These are phyloP conservation scores for Leucophenga montana DNA, from an alignment of 2,888 invertebrate genomes.

Conservation along the genomic window DNA sequence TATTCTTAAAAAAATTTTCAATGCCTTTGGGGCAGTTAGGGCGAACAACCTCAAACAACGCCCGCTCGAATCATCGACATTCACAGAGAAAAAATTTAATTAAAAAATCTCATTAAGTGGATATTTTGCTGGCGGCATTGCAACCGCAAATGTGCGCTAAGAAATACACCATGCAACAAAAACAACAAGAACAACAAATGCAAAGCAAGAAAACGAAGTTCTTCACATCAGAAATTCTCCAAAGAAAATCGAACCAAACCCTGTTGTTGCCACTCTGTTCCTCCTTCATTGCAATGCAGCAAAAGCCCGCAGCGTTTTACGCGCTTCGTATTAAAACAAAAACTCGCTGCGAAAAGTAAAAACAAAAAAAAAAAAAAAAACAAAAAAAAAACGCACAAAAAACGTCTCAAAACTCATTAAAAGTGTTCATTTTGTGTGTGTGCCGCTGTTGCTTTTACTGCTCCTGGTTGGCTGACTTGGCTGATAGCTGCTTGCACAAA, in stretches of 20 bases:
- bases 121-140: conserved; percentile 36
- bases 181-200: conserved; percentile 28
- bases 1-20: too few relatives aligned
- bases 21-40: too few relatives aligned
- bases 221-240: not conserved
- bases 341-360: not conserved
- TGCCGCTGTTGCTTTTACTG: not conserved
- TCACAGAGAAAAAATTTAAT: conserved; percentile 35
- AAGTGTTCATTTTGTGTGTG: conserved; percentile 38
- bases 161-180: conserved; percentile 21
- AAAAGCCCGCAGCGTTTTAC: conserved; percentile 6
- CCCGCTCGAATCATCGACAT: too few relatives aligned
- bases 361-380: too few relatives aligned
- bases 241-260: not conserved
- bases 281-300: not conserved
- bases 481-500: not conserved
- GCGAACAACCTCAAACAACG: too few relatives aligned
- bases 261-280: too few relatives aligned
- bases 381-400: conserved; percentile 18
- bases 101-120: conserved; percentile 48
- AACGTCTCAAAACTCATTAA: conserved; percentile 38
- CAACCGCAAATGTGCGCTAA: conserved; percentile 9
- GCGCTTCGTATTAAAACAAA: conserved; percentile 10
- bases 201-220: conserved; percentile 14
- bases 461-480: not conserved